Evolutionary conservation across 2,888 invertebrate species (phyloP), one percentile per base, ranked within the genome.

Genomic region (Calliphora vomitoria): DNA sequence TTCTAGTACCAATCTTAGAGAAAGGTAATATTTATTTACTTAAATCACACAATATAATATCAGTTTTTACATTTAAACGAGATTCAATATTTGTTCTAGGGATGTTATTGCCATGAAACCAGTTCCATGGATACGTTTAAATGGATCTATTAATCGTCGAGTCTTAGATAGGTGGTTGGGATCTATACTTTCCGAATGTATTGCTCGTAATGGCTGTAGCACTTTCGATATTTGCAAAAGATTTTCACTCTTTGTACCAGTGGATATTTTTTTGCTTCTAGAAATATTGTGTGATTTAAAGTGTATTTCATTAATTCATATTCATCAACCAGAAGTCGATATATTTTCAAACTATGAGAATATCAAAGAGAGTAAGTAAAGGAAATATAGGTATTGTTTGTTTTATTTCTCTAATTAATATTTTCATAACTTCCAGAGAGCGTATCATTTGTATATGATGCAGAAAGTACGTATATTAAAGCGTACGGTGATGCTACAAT

Each of bases 41-140:
- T n/a, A n/a, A 1, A n/a, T 13, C 13, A 13, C 15, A 15, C 15
- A 41, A 8, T 10, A 41, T 41, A 44, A 44, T 44, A 44, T 8
- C 6, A 44, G 10, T 44, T 44, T 44, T 10, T 3, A n/a, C 53
- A 53, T 8, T 8, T 53, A 58, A 20, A 58, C 20, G 20, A 20
- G n/a, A 20, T 58, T 58, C 1, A 25, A 53, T 75, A 31, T 58
- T 55, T 75, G 8, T 55, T 85, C 13, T 13, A 91, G 90, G 5
- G 91, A 93, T 68, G 89, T 91, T 3, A 91, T 93, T 78, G 91
- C 90, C 0, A 91, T 93, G 89, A 91, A 91, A 10, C 93, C 93
- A 0, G 92, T 95, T 84, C 97, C 97, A 0, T 97, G 97, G 97
- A 95, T 96, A 80, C 95, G 96, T 86, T 95, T 97, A 1, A 96